These are phyloP conservation scores for Natator depressus DNA, from an alignment of 2,113 vertebrate genomes.

Conservation along the genomic window DNA sequence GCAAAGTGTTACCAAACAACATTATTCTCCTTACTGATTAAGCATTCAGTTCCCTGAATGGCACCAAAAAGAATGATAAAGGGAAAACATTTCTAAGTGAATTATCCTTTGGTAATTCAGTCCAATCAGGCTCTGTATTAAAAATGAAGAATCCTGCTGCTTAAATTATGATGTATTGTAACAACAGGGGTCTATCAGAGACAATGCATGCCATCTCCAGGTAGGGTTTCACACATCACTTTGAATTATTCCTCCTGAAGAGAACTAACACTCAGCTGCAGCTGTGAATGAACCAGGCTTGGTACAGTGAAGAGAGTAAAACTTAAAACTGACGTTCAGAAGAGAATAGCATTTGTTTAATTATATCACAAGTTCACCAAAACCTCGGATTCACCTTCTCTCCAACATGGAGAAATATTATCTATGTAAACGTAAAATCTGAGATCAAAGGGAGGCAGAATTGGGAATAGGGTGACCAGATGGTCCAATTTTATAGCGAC, in stretches of 20 bases:
- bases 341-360: neutral
- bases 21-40: neutral
- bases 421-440: neutral
- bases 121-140: neutral
- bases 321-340: neutral
- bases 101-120: neutral
- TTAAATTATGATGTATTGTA: neutral
- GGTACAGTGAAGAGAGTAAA: neutral
- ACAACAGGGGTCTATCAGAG: neutral
- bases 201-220: neutral
- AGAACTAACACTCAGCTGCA: neutral
- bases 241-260: conserved; percentile 19
- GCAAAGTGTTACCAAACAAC: neutral
- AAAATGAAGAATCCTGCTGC: conserved; percentile 26
- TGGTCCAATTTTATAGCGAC: too few species aligned
- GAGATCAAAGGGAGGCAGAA: neutral
- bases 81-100: neutral
- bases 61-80: neutral
- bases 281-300: neutral
- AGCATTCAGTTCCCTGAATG: neutral
- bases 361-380: neutral
- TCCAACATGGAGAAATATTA: neutral
- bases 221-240: neutral
- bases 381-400: neutral
- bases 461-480: conserved; percentile 1